Percentiles rank a stretch among this genome's conserved stretches.
Conservation (phyloP, 2,797 vertebrate genomes). For the Aythya fuligula region DNA sequence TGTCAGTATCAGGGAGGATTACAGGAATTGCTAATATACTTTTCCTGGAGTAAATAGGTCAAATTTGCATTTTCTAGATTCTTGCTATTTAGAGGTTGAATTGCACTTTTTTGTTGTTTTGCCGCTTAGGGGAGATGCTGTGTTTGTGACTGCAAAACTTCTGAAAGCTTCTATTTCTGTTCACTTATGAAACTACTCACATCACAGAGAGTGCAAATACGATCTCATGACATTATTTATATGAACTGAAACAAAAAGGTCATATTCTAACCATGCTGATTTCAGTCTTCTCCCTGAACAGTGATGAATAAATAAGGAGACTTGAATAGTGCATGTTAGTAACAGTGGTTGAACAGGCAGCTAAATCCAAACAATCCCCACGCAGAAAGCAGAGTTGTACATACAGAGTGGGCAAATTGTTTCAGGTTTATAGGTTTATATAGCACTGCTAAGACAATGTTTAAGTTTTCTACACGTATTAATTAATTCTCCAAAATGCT, state of each 20-base stretch:
- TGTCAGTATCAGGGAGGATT: neutral
- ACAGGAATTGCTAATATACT: neutral
- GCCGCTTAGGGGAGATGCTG: constrained; percentile 9
- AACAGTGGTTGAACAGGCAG: neutral
- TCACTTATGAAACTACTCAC: constrained; percentile 13
- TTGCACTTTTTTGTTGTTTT: neutral
- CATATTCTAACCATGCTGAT: neutral
- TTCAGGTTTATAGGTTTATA: neutral
- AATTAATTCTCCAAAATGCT: neutral
- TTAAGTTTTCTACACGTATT: neutral
- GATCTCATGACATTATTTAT: constrained; percentile 16
- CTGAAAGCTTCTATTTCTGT: constrained; percentile 45
- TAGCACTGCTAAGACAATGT: neutral
- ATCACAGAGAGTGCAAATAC: neutral
- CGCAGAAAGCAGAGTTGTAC: neutral
- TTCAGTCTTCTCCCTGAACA: constrained; percentile 19
- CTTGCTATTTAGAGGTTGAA: neutral
- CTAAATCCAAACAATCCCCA: neutral
- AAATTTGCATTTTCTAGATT: neutral
- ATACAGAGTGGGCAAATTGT: neutral
- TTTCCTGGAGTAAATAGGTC: constrained; percentile 7
- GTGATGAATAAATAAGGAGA: constrained; percentile 35
- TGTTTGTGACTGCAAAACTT: neutral
- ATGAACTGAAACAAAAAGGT: constrained; percentile 32
- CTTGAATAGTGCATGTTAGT: neutral